These are phyloP conservation scores for Plestiodon gilberti DNA, from an alignment of 2,113 vertebrate genomes.

Conservation along the genomic window DNA sequence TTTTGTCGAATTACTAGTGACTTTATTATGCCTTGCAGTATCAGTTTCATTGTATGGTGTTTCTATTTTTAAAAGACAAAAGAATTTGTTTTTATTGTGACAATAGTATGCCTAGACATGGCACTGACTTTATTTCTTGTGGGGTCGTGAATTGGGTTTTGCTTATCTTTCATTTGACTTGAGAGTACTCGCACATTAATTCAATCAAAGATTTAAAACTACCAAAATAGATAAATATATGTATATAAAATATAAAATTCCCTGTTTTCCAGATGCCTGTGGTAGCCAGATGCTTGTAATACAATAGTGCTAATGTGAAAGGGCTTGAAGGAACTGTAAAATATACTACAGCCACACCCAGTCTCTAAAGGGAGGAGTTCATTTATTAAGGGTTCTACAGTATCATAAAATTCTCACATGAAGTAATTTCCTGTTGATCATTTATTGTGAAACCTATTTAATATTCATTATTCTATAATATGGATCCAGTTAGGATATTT, in stretches of 20 bases:
- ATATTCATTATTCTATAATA: conserved; percentile 8
- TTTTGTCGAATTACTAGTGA: not conserved
- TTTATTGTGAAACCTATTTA: conserved; percentile 1
- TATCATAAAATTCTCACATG: not conserved
- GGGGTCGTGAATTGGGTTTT: accelerated
- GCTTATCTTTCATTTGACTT: accelerated
- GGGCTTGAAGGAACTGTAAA: conserved; percentile 23
- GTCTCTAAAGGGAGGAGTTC: conserved; percentile 33
- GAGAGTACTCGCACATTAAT: not conserved
- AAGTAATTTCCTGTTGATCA: conserved; percentile 23
- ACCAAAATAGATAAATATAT: too few relatives aligned
- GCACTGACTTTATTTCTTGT: not conserved
- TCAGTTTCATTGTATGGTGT: not conserved
- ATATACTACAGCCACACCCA: conserved; percentile 68
- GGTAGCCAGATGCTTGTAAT: not conserved
- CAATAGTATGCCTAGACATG: not conserved
- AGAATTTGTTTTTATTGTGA: conserved; percentile 20
- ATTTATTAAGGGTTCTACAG: not conserved
- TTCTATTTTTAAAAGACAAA: conserved; percentile 28
- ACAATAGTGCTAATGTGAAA: not conserved
- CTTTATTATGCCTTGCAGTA: not conserved
- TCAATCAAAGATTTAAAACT: accelerated
- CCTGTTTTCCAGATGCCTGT: accelerated
- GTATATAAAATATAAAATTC: accelerated
- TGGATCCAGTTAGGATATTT: not conserved